Base-by-base conservation (phyloP, 2,797 vertebrate species). In the Darevskia nairensis region DNA sequence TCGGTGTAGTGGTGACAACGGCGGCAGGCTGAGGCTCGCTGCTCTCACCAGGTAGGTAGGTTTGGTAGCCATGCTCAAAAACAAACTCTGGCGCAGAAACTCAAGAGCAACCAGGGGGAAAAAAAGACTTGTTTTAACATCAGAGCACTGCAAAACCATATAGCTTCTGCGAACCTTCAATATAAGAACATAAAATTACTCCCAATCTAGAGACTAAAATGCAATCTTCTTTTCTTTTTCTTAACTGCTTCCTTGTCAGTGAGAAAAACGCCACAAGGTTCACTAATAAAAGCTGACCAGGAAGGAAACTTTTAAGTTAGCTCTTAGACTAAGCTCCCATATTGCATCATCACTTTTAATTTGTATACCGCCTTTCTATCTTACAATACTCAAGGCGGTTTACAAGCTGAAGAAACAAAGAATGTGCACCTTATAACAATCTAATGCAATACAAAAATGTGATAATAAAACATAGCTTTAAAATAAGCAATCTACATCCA, bases 31-130 rank as follows among this genome's bases (percentile, higher is more conserved):
- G 96, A 91, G 97, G 96, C 95, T 98, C 98, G 10, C 96, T 98
- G 89, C 97, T 97, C 59, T 98, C 98, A 32, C 97, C 97, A 80
- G 98, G 96, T 27, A 98, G 94, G 23, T 98, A 98, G 0, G 98
- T 97, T 95, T 99, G 98, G 94, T 98, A 98, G 35, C 98, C 97
- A 91, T 99, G 98, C 95, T 98, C 98, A 89, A 99, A 98, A 66
- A 98, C 98, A 95, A 98, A 98, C 93, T 98, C 98, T 8, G 98
- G 94, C 59, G 96, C 97, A 90, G 98, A 97, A 92, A 98, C 98
- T 99, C 71, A 87, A 94, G 91, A 86, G 92, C 0, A 86, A 15
- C 3, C 50, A 55, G 50, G 13, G 4, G 8, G 8, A 46, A 0
- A 86, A 35, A 68, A 50, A 75, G 17, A 75, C 8, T 13, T 10